These are phyloP conservation scores for Ophioninae sp. DNA, from an alignment of 2,888 invertebrate genomes.

Conservation along the genomic window DNA sequence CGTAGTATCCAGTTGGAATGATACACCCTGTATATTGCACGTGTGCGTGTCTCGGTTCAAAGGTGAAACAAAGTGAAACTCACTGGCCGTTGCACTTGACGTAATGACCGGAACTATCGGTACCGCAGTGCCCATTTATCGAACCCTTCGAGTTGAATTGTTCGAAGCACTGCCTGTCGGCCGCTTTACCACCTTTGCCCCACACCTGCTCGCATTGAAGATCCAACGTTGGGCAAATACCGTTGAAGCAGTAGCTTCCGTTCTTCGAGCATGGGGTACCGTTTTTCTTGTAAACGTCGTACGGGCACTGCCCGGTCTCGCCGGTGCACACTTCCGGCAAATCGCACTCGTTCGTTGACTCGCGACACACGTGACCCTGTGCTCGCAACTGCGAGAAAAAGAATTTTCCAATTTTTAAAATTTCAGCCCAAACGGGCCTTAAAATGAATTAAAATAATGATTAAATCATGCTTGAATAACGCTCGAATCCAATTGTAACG, in stretches of 20 bases:
- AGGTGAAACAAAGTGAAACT: constrained; percentile 79
- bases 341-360: constrained; percentile 95
- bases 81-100: constrained; percentile 94
- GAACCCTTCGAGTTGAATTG: constrained; percentile 98
- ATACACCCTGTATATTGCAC: neutral
- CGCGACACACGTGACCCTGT: constrained; percentile 91
- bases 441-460: too few relatives aligned
- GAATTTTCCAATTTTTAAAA: neutral
- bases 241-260: constrained; percentile 94
- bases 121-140: constrained; percentile 97
- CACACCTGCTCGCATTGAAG: constrained; percentile 96
- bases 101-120: constrained; percentile 87
- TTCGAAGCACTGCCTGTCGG: constrained; percentile 94
- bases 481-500: too few relatives aligned
- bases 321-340: constrained; percentile 97
- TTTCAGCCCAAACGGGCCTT: too few relatives aligned
- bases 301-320: constrained; percentile 92
- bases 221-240: constrained; percentile 93
- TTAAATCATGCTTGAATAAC: too few relatives aligned
- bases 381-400: constrained; percentile 84
- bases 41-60: neutral
- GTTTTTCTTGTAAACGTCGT: constrained; percentile 95
- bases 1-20: neutral
- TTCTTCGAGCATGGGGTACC: constrained; percentile 90
- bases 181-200: constrained; percentile 93